phyloP scores from a whole-genome alignment of 2,888 invertebrate species.

The Dysmachus trigonus region DNA sequence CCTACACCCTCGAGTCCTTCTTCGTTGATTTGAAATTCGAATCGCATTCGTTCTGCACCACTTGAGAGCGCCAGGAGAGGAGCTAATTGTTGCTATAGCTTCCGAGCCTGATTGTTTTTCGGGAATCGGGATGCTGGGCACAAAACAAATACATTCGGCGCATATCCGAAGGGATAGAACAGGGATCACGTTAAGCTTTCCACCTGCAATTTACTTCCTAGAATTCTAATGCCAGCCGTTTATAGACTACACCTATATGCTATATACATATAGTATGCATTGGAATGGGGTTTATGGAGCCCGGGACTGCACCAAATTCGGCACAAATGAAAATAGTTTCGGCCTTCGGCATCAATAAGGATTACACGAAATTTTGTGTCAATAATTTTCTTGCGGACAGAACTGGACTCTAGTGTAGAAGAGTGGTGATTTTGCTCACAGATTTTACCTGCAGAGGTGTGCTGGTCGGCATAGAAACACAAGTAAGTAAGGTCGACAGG shows the following conservation, averaged over 20 bases:
- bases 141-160: not conserved
- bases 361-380: not conserved
- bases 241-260: not conserved
- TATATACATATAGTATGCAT: no score
- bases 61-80: constrained; percentile 41
- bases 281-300: not conserved
- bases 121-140: not conserved
- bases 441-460: not conserved
- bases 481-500: not conserved
- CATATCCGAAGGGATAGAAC: not conserved
- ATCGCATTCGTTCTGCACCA: constrained; percentile 48
- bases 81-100: constrained; percentile 49
- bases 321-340: not conserved
- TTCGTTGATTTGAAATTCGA: constrained; percentile 49
- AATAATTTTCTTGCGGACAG: not conserved
- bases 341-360: not conserved
- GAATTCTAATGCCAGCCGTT: not conserved
- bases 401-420: not conserved
- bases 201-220: not conserved
- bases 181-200: not conserved
- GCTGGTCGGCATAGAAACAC: not conserved
- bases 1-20: not conserved
- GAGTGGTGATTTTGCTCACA: not conserved
- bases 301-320: not conserved
- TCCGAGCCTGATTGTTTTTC: not conserved